These are phyloP conservation scores for Jacana jacana DNA, from an alignment of 2,113 vertebrate species.

Conservation along the genomic window DNA sequence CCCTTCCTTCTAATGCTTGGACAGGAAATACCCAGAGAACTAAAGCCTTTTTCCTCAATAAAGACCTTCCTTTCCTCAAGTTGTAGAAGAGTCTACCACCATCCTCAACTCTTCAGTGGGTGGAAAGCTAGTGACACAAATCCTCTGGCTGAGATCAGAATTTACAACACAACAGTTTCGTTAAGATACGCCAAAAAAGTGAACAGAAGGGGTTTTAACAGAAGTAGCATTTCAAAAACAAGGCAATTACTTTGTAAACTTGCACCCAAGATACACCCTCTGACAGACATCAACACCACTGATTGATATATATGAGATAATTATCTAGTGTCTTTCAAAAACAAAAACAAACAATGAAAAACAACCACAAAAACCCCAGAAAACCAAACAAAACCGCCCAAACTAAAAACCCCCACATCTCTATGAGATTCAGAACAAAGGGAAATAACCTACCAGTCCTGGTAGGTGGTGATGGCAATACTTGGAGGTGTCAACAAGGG, in stretches of 20 bases:
- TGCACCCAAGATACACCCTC: rapidly evolving
- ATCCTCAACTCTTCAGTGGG: background rate
- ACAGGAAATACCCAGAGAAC: background rate
- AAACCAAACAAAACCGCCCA: background rate
- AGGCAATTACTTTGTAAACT: background rate
- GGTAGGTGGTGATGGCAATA: slow-evolving; percentile 91
- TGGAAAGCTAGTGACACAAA: background rate
- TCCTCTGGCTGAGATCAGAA: rapidly evolving
- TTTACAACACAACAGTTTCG: background rate
- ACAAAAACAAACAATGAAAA: rapidly evolving
- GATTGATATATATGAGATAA: rapidly evolving
- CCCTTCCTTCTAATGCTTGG: background rate
- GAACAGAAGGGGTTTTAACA: background rate
- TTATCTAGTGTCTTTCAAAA: background rate
- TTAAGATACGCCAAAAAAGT: background rate
- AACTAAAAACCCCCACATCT: background rate
- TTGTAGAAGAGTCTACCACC: background rate
- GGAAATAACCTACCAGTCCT: slow-evolving; percentile 81
- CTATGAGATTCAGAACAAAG: background rate
- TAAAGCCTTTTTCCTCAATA: background rate
- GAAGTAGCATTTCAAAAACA: background rate
- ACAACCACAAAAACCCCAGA: background rate
- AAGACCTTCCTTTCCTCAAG: too few relatives aligned
- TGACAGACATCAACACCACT: too few relatives aligned
- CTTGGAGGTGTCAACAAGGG: slow-evolving; percentile 83